Conservation (phyloP, 1,140 invertebrate species). For the Heliconius himera region DNA sequence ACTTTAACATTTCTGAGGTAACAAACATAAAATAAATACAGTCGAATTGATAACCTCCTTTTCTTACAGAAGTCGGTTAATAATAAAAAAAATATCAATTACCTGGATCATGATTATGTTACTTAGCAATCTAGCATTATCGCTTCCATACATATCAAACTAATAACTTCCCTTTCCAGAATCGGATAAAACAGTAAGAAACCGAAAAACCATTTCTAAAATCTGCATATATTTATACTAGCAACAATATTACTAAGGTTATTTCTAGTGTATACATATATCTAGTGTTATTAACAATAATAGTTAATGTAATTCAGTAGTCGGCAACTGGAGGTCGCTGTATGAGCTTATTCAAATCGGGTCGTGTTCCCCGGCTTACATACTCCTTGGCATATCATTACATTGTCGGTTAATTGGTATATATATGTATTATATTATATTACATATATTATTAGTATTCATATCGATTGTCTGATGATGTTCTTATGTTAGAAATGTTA, state of each 20-base stretch:
- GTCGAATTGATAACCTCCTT: too few relatives aligned
- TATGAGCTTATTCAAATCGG: slow-evolving; percentile 47
- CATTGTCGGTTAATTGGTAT: neutral
- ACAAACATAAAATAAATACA: too few relatives aligned
- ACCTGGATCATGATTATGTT: too few relatives aligned
- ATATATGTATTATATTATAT: neutral
- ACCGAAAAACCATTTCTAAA: neutral
- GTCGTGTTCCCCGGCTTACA: slow-evolving; percentile 24
- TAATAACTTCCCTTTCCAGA: too few relatives aligned
- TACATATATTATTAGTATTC: neutral
- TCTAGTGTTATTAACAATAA: neutral
- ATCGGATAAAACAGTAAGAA: too few relatives aligned
- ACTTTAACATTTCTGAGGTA: too few relatives aligned
- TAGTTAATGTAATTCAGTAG: slow-evolving; percentile 18
- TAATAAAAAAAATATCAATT: too few relatives aligned
- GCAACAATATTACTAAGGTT: neutral
- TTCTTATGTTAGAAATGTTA: neutral
- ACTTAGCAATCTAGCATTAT: too few relatives aligned
- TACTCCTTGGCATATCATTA: slow-evolving; percentile 17
- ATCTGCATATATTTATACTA: neutral
- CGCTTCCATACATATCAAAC: too few relatives aligned
- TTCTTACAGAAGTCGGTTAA: too few relatives aligned
- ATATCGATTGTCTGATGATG: neutral
- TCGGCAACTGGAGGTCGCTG: slow-evolving; percentile 14
- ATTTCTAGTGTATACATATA: neutral